Percentiles rank a stretch among this genome's conserved stretches.
Conservation (phyloP, 2,113 vertebrate genomes). For the Anguilla japonica region DNA sequence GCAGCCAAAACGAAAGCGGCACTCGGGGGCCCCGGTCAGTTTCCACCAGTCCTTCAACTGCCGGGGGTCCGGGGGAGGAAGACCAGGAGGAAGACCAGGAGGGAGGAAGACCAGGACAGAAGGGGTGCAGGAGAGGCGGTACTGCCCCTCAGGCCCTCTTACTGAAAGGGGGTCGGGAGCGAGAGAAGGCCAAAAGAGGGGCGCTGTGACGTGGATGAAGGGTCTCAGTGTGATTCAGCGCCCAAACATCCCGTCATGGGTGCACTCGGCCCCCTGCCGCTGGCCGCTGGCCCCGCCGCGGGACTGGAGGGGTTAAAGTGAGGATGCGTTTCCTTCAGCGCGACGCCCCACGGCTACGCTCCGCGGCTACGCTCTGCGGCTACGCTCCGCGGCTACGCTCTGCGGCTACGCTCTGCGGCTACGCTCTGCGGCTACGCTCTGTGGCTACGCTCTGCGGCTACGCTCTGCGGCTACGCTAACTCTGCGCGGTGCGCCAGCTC, state of each 20-base stretch:
- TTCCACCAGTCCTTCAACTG: constrained; percentile 43
- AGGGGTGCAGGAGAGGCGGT: not conserved
- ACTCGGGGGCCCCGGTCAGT: constrained; percentile 51
- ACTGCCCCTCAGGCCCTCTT: not conserved
- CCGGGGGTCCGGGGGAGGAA: constrained; percentile 44
- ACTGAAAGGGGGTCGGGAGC: not conserved
- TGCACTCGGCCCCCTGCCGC: not conserved
- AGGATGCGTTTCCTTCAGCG: not conserved
- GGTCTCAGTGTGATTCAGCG: not conserved
- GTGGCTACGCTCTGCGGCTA: no score
- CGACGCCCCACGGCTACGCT: not conserved
- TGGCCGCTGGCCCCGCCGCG: not conserved
- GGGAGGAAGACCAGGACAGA: constrained; percentile 16
- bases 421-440: no score
- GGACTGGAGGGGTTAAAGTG: not conserved
- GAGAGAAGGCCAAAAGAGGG: not conserved
- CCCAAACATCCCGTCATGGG: not conserved
- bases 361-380: no score
- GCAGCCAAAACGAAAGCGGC: constrained; percentile 57
- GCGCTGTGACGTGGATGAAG: not conserved
- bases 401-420: no score
- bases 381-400: not conserved
- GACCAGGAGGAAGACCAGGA: not conserved
- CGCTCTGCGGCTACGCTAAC: no score
- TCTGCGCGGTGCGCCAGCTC: no score